Evolutionary conservation across 2,113 vertebrate genomes (phyloP).

Genomic region (Axis porcinus): DNA sequence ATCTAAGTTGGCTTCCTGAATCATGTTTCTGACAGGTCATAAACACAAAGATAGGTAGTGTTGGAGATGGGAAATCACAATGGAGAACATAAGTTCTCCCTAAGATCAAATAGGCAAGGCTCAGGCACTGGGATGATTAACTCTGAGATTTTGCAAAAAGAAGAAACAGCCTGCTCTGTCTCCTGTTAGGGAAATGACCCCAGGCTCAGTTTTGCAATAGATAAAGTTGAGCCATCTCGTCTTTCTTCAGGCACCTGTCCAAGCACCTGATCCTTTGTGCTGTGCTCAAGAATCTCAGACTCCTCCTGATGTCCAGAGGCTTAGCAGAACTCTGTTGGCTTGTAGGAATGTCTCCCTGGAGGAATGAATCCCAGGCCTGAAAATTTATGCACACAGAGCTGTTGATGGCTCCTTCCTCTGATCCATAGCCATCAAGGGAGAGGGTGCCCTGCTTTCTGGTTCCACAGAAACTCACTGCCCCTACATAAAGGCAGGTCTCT

Average conservation of each 20-base stretch:
- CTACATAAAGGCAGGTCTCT: not conserved
- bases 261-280: not conserved
- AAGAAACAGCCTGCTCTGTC: not conserved
- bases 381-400: not conserved
- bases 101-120: not conserved
- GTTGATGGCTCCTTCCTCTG: not conserved
- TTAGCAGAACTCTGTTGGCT: not conserved
- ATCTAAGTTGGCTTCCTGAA: not conserved
- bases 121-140: not conserved
- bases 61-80: not conserved
- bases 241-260: not conserved
- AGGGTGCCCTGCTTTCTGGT: not conserved
- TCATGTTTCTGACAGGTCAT: not conserved
- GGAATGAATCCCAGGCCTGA: not conserved
- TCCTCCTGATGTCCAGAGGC: not conserved
- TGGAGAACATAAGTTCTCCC: not conserved
- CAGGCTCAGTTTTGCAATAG: not conserved
- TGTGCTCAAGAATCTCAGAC: not conserved
- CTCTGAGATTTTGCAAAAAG: not conserved
- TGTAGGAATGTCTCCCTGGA: not conserved
- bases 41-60: not conserved
- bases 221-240: not conserved
- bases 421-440: not conserved
- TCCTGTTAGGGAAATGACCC: not conserved
- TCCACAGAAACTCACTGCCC: not conserved